Percentiles rank a stretch among this genome's conserved stretches.
These are phyloP conservation scores for Brachypodius melanocephalos DNA, from an alignment of 2,113 vertebrate species.

Conservation along the genomic window DNA sequence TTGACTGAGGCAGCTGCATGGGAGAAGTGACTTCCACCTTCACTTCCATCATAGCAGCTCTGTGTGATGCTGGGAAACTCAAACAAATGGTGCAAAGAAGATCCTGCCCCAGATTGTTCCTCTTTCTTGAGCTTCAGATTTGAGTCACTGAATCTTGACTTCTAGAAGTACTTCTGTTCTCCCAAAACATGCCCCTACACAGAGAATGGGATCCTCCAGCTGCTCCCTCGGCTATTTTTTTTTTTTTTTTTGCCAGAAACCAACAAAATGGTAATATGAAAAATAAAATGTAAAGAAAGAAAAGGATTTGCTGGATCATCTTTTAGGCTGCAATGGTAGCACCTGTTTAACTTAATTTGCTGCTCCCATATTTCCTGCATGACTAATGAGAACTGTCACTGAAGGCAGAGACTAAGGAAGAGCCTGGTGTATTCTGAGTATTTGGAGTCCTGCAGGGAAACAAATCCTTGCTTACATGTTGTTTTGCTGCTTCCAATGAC, in stretches of 20 bases:
- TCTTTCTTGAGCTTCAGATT: background rate
- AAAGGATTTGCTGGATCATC: background rate
- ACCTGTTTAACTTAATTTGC: background rate
- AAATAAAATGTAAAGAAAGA: background rate
- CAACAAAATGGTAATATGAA: background rate
- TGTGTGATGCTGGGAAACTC: rapidly evolving
- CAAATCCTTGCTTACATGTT: background rate
- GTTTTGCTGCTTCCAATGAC: background rate
- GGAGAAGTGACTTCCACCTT: background rate
- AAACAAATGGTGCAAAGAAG: background rate
- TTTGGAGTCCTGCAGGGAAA: background rate
- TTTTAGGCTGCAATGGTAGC: background rate
- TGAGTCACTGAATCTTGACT: background rate
- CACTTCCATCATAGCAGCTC: rapidly evolving
- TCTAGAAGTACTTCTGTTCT: background rate
- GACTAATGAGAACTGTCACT: background rate
- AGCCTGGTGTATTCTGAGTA: background rate
- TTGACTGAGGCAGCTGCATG: background rate
- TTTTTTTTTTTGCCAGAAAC: background rate
- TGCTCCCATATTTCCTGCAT: background rate
- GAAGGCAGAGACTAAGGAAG: background rate
- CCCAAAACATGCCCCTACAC: rapidly evolving
- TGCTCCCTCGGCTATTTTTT: background rate
- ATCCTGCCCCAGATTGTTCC: rapidly evolving
- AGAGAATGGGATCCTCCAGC: background rate